Evolutionary conservation across 1,140 invertebrate species (phyloP), one percentile per base, ranked within the genome.

Genomic region (Hirudo medicinalis): DNA sequence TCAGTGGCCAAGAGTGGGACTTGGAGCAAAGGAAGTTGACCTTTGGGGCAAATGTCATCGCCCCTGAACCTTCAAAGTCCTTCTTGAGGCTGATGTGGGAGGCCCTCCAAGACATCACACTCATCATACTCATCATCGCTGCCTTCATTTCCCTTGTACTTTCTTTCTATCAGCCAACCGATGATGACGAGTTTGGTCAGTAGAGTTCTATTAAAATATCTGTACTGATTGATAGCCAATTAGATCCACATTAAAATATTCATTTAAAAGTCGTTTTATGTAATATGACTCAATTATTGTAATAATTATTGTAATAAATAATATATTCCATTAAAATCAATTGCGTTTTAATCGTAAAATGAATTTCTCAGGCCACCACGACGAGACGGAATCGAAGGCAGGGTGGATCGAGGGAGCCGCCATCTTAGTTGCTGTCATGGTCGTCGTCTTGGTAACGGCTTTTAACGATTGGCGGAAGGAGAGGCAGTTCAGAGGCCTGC

Each of bases 401-500:
- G 74, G 73, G 3, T 97, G 92, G 93, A 96, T 97, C 79, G 93
- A 96, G 86, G 92, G 92, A 80, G 86, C 91, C 76, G 93, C 93
- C 78, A 96, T 96, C 82, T 87, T 95, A 82, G 90, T 95, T 82
- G 94, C 92, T 76, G 92, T 97, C 81, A 89, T 94, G 82, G 91
- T 96, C 80, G 93, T 96, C 80, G 92, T 96, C 72, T 85, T 95
- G 83, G 92, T 95, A 75, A 96, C 92, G 80, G 92, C 92, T 77
- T 94, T 95, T 84, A 97, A 96, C 86, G 92, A 96, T 87, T 96
- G 94, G 82, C 93, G 91, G 72, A 97, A 96, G 87, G 93, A 97
- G 84, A 86, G 90, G 81, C 92, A 96, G 86, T 97, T 97, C 84
- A 87, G 85, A 71, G 92, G 93, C 76, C 86, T 97, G 75, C 94